phyloP scores from a whole-genome alignment of 2,797 vertebrate genomes.

The Poeciliopsis turneri region DNA sequence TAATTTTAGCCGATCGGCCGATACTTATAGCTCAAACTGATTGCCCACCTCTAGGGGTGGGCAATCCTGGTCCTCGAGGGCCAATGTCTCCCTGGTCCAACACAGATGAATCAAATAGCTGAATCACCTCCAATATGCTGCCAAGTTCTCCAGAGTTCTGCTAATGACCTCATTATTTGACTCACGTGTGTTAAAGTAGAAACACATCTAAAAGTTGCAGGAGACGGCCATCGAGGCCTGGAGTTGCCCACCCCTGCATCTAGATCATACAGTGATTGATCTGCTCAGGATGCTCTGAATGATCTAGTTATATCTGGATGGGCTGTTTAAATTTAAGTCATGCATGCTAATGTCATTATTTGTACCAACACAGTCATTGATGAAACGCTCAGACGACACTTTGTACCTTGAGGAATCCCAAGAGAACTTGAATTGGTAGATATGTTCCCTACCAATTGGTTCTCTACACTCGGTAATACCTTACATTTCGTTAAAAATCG shows the following conservation, averaged over 20 bases:
- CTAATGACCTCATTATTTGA: no score
- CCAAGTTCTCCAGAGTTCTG: no score
- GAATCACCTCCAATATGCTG: no score
- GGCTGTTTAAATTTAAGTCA: not conserved
- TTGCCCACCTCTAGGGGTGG: not conserved
- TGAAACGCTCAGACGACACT: not conserved
- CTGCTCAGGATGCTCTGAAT: not conserved
- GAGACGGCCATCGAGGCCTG: no score
- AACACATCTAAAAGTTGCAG: no score
- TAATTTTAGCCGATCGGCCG: no score
- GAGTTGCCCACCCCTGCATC: not conserved
- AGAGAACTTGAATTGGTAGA: not conserved
- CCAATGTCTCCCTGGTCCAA: no score
- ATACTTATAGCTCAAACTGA: no score
- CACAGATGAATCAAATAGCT: no score
- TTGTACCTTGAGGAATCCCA: not conserved
- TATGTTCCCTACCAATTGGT: not conserved
- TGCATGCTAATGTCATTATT: not conserved
- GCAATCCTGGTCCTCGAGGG: no score
- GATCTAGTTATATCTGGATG: not conserved
- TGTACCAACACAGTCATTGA: not conserved
- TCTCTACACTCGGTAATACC: not conserved
- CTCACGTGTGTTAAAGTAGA: no score
- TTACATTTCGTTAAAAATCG: not conserved
- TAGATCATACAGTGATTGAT: not conserved